These are phyloP conservation scores for Pica pica DNA, from an alignment of 2,113 vertebrate genomes.

Conservation along the genomic window DNA sequence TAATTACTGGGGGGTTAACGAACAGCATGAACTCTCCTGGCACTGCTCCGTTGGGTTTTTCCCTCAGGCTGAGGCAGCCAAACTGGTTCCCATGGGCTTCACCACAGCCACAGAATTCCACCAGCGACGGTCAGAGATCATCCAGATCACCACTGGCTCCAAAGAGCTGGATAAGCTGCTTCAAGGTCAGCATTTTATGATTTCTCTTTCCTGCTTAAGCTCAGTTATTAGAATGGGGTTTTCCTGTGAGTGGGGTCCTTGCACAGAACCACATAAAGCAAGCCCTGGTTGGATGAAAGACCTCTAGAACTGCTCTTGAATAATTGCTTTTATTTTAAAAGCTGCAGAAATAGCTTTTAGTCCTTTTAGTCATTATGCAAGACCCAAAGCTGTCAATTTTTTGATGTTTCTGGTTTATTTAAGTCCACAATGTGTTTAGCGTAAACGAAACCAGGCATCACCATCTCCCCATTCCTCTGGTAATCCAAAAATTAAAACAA, in stretches of 20 bases:
- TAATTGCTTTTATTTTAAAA: neutral
- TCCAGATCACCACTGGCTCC: slow-evolving; percentile 97
- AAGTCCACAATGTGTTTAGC: neutral
- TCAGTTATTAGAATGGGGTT: neutral
- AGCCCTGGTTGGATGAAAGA: neutral
- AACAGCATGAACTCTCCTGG: fast-evolving
- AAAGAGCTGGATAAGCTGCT: slow-evolving; percentile 96
- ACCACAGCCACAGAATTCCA: slow-evolving; percentile 97
- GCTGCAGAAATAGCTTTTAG: neutral
- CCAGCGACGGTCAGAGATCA: slow-evolving; percentile 93
- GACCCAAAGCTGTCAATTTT: neutral
- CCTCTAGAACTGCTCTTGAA: neutral
- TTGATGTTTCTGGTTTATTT: neutral
- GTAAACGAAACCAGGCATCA: neutral
- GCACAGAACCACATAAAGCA: fast-evolving
- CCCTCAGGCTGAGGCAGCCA: slow-evolving; percentile 87
- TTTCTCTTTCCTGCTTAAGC: neutral
- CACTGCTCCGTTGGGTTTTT: neutral
- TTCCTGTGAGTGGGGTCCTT: neutral
- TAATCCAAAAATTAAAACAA: neutral
- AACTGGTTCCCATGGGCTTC: slow-evolving; percentile 96
- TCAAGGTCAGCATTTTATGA: slow-evolving; percentile 72
- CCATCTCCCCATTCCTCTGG: neutral
- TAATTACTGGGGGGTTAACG: neutral
- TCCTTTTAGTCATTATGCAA: neutral